Conservation (phyloP, 2,888 invertebrate genomes). For the Sepioteuthis lessoniana region DNA sequence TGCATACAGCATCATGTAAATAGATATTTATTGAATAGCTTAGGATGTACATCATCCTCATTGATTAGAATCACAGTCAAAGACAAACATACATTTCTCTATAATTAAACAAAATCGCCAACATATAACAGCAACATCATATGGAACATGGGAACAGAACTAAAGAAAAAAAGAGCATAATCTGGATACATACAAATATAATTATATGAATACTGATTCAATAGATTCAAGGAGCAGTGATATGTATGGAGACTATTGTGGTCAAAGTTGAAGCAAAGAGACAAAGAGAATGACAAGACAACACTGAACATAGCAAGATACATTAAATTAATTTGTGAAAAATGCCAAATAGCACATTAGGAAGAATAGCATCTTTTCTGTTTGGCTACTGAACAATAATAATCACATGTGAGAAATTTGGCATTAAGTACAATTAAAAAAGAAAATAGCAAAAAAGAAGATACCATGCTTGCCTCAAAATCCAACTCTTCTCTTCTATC, state of each 20-base stretch:
- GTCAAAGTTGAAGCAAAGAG: neutral
- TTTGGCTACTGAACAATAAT: neutral
- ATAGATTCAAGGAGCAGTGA: neutral
- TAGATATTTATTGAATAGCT: neutral
- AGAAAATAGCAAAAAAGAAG: neutral
- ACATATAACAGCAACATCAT: neutral
- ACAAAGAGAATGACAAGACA: neutral
- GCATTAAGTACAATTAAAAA: neutral
- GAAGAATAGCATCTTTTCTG: neutral
- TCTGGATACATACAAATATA: neutral
- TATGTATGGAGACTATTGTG: neutral
- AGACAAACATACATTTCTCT: neutral
- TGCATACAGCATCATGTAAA: neutral
- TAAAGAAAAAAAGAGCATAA: neutral
- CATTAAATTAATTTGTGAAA: neutral
- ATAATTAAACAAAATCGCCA: neutral
- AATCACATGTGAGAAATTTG: neutral
- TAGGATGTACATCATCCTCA: neutral
- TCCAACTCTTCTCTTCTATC: neutral
- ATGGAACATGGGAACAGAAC: neutral
- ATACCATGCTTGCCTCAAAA: neutral
- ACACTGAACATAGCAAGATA: neutral
- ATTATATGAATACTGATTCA: neutral
- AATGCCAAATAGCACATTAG: neutral
- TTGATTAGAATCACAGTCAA: neutral